Evolutionary conservation across 1,140 invertebrate species (phyloP), one percentile per base, ranked within the genome.

Genomic region (Neoseiulus cucumeris): DNA sequence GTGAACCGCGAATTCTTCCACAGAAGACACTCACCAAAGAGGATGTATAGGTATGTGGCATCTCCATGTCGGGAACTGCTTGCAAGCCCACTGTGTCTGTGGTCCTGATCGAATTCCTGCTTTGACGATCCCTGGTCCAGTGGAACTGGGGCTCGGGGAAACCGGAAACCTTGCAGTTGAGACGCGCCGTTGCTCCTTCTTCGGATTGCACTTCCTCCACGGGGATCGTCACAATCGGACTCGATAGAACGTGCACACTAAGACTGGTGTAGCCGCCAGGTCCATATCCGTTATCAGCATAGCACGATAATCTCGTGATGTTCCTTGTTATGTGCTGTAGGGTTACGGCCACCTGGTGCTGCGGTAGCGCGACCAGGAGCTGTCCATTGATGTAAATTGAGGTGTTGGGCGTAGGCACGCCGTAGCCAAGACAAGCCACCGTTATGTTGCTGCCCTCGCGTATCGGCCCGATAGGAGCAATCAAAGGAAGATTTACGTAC

Each of bases 361-460:
- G 68, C 7, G 68, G 64, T 6, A 67, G 65, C 33, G 69, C 66
- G n/a, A 68, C 66, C 17, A 87, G 82, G 5, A 87, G 76, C 67
- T 84, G 79, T 42, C 86, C 85, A 65, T 83, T 82, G 64, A 86
- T 82, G 70, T 87, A 88, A 0, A 89, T 76, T 0, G 85, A 87
- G 41, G 88, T 86, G 0, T 83, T 87, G 0, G 87, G 87, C 44
- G 85, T 84, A 0, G 87, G 87, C 28, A 84, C 86, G 39, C 85
- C 85, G 78, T 87, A 83, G 6, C 86, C 87, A 47, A 88, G 85
- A 71, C 87, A 89, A 0, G 88, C 76, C 44, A 88, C 82, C 0
- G 86, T 89, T 83, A 89, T 87, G 65, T 83, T 85, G 67, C 84
- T 83, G 1, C 86, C 86, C 76, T 89, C 87, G 33, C 86, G 80